Base-by-base conservation (phyloP, 2,113 vertebrate genomes). In the Silurus glanis region DNA sequence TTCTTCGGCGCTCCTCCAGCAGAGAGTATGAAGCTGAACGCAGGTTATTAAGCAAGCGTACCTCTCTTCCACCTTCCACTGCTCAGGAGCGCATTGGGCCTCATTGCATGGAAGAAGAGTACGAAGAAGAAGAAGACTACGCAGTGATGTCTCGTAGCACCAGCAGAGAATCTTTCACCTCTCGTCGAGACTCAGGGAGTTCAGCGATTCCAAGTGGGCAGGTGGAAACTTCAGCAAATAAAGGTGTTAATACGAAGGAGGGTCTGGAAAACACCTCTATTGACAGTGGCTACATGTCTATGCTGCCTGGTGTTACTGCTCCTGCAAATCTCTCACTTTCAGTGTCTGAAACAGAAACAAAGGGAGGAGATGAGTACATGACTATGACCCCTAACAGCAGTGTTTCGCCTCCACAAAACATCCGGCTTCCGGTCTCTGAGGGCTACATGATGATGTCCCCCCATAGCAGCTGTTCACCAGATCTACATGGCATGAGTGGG, bases 391-490 rank as follows among this genome's bases (percentile, higher is more conserved):
- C 93, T 9, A 91, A 93, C 86, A 95, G 89, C 84, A 95, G 94
- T 5, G 90, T 94, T 76, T 96, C 95, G 0, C 95, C 95, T 0
- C 95, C 95, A 37, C 95, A 91, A 84, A 93, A 93, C 87, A 94
- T 95, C 62, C 91, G 67, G 3, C 91, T 92, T 88, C 92, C 94
- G n/a, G 90, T 90, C 59, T 87, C 92, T 1, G 93, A 94, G 25
- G 95, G 94, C 51, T 97, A 96, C 86, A 93, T 96, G 94, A 90
- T 95, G 89, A 96, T 96, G 95, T 96, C 93, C 2, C 94, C 95
- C 7, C 94, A 93, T 0, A 93, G 93, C 89, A 95, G 94, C 91
- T 94, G 93, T 86, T 95, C 95, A 56, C 93, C 95, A 49, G 95
- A 96, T 72, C 88, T 94, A 86, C 93, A 93, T 8, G 91, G 93